Evolutionary conservation across 2,888 invertebrate genomes (phyloP), one percentile per base, ranked within the genome.

Genomic region (Graphium colonna): DNA sequence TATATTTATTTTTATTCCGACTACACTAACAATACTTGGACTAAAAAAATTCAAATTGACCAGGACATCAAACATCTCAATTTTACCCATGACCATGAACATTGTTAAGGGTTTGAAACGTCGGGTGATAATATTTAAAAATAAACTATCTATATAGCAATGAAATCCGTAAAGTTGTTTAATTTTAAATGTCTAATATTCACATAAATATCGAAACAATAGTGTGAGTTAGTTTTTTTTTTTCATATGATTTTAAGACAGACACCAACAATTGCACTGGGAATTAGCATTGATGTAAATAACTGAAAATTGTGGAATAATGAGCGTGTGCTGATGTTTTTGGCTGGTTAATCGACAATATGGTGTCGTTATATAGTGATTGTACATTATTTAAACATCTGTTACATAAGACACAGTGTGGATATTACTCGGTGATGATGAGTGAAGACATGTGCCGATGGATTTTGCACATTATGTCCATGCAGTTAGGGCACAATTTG

Each of bases 401-500:
- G 80, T 66, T 72, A 63, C 66, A 80, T 59, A 73, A 79, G 82
- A 82, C 83, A 79, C 70, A n/a, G n/a, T 60, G 65, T 66, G 63
- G 63, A 56, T 41, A 63, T 69, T 67, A 62, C 1, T 62, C 69
- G 61, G 49, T 57, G 45, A 40, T 51, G 49, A 54, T 55, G 55
- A 58, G 52, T 56, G 58, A 55, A 41, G 56, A 62, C 55, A 45
- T 64, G 66, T 68, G 68, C 63, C 64, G 50, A 64, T 64, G 73
- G 66, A 67, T 58, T 65, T 75, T 73, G 78, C 79, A 85, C 85
- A 61, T 65, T 66, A 73, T 79, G 61, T 75, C 74, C 88, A 88
- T 88, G 88, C 88, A 80, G 64, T 79, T 79, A 79, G 79, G 80
- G 76, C 82, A 76, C 78, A 74, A 69, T 63, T 75, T 66, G 61